phyloP scores from a whole-genome alignment of 1,140 invertebrate genomes.

The Epicauta chinensis region DNA sequence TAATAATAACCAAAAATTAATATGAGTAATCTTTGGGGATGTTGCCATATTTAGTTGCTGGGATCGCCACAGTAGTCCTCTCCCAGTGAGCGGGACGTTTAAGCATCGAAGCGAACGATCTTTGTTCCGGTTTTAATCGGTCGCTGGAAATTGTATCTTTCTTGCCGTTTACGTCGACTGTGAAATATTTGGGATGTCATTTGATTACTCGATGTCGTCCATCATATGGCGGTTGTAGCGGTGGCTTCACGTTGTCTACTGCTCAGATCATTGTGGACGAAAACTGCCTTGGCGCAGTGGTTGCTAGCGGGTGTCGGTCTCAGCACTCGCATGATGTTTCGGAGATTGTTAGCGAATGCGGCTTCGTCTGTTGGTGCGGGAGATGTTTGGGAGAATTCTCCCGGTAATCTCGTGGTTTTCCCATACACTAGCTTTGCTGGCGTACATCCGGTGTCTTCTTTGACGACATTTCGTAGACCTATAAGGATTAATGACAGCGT shows the following conservation, averaged over 20 bases:
- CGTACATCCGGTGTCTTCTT: conserved; percentile 28
- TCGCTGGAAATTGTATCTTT: too few relatives aligned
- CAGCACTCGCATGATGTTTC: not conserved
- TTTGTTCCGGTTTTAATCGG: too few relatives aligned
- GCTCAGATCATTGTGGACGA: too few relatives aligned
- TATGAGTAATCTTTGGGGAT: too few relatives aligned
- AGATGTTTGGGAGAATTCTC: conserved; percentile 10
- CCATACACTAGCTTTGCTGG: conserved; percentile 36
- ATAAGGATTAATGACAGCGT: not conserved
- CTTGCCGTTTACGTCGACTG: too few relatives aligned
- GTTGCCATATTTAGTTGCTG: too few relatives aligned
- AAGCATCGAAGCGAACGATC: too few relatives aligned
- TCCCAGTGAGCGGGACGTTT: too few relatives aligned
- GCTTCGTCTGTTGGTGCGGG: not conserved
- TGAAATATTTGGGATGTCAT: not conserved
- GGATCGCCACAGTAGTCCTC: too few relatives aligned
- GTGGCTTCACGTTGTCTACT: too few relatives aligned
- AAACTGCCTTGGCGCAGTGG: conserved; percentile 1
- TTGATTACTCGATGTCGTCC: not conserved
- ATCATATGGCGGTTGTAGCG: too few relatives aligned
- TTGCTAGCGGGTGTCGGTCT: not conserved
- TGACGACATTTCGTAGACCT: not conserved
- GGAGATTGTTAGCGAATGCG: not conserved
- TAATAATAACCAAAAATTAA: too few relatives aligned
- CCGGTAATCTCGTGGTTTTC: conserved; percentile 29